Percentiles rank a stretch among this genome's conserved stretches.
These are phyloP conservation scores for Megalurothrips usitatus DNA, from an alignment of 2,888 invertebrate genomes.

Conservation along the genomic window DNA sequence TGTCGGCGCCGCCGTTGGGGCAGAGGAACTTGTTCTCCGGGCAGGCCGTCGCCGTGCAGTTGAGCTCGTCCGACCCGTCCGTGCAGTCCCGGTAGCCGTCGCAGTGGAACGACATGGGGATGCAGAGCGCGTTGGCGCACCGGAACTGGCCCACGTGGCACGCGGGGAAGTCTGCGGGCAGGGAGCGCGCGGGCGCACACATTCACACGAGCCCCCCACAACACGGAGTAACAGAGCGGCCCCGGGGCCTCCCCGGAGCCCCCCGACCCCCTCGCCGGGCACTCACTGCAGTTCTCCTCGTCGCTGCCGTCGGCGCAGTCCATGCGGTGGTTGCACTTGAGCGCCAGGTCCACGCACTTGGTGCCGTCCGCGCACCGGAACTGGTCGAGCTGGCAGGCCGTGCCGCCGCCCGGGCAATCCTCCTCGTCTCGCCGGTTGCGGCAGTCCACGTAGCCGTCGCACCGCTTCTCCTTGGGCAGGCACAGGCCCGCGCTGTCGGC, in stretches of 20 bases:
- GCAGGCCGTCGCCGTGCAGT: constrained; percentile 82
- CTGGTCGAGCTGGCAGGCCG: constrained; percentile 71
- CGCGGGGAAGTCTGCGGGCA: constrained; percentile 70
- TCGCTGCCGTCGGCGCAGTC: constrained; percentile 90
- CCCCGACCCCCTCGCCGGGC: constrained; percentile 29
- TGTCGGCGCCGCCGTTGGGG: constrained; percentile 66
- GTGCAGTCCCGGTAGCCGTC: constrained; percentile 86
- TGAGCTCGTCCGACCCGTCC: constrained; percentile 83
- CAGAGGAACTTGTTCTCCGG: constrained; percentile 89
- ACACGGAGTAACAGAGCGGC: constrained; percentile 32
- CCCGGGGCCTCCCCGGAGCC: neutral
- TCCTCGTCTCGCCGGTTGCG: constrained; percentile 77
- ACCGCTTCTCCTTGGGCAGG: constrained; percentile 80
- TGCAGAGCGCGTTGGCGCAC: constrained; percentile 88
- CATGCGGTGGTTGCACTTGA: constrained; percentile 82
- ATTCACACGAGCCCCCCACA: neutral
- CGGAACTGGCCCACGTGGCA: constrained; percentile 89
- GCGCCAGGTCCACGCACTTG: constrained; percentile 71
- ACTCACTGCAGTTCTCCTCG: constrained; percentile 83
- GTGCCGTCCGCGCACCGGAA: constrained; percentile 77
- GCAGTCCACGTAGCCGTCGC: constrained; percentile 89
- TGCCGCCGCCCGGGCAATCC: constrained; percentile 56
- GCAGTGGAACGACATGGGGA: constrained; percentile 80
- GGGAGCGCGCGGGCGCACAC: constrained; percentile 25
- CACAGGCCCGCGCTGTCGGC: constrained; percentile 72